These are phyloP conservation scores for Ormyrus nitidulus DNA, from an alignment of 2,888 invertebrate genomes.

Conservation along the genomic window DNA sequence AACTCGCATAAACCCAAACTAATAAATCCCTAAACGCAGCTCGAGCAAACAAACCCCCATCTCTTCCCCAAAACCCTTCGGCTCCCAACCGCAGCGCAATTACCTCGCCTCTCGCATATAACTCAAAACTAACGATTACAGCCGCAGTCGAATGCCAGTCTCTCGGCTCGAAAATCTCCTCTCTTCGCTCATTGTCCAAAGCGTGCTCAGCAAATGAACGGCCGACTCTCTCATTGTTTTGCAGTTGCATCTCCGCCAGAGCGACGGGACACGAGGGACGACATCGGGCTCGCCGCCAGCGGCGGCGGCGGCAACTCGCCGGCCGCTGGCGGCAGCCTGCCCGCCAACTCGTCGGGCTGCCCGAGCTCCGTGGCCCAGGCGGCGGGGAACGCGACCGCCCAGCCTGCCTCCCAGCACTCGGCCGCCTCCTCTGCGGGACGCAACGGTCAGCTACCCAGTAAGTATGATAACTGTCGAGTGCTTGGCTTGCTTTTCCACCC, in stretches of 20 bases:
- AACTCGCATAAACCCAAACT: no score
- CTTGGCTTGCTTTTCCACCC: no score
- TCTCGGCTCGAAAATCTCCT: background rate
- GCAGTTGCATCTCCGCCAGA: constrained; percentile 91
- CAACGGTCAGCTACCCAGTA: constrained; percentile 76
- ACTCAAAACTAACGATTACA: no score
- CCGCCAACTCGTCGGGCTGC: background rate
- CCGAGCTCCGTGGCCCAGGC: background rate
- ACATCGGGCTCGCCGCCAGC: constrained; percentile 75
- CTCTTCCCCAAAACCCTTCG: no score
- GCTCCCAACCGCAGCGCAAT: no score
- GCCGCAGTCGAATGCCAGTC: background rate
- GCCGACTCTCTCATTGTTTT: constrained; percentile 62
- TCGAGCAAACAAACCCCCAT: no score
- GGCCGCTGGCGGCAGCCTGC: background rate
- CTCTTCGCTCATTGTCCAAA: no score
- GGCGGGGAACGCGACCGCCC: constrained; percentile 59
- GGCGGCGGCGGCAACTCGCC: constrained; percentile 4
- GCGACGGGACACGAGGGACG: constrained; percentile 80
- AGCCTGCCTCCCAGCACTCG: constrained; percentile 60
- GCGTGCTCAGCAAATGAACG: no score
- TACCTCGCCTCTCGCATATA: no score
- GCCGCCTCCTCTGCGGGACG: constrained; percentile 67
- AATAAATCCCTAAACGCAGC: no score
- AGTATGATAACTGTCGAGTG: constrained; percentile 60